Percentiles rank a stretch among this genome's conserved stretches.
Conservation (phyloP, 1,140 invertebrate species). For the Manduca sexta region DNA sequence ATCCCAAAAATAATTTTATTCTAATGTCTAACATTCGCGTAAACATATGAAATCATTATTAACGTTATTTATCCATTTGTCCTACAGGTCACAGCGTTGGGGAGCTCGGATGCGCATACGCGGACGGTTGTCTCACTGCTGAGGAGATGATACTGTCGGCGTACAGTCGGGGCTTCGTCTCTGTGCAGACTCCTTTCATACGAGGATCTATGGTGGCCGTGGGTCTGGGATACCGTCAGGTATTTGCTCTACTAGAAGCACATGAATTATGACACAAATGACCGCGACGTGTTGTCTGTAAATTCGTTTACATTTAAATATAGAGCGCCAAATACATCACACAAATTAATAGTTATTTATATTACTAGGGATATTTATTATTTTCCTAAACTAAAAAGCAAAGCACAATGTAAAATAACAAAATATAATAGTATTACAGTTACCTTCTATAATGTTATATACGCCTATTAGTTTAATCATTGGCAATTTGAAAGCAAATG, state of each 20-base stretch:
- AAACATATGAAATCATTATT: too few species aligned
- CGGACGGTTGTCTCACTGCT: not conserved
- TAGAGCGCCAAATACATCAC: not conserved
- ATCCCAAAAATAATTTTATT: too few species aligned
- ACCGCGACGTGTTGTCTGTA: not conserved
- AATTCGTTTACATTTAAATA: not conserved
- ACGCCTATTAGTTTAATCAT: too few species aligned
- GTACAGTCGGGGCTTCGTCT: conserved; percentile 2
- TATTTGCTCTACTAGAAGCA: too few species aligned
- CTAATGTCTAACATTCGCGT: too few species aligned
- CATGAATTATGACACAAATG: not conserved
- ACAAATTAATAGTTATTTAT: not conserved
- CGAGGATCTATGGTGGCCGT: conserved; percentile 2
- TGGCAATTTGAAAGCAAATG: too few species aligned
- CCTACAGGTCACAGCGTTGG: too few species aligned
- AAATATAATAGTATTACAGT: too few species aligned
- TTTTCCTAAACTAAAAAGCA: too few species aligned
- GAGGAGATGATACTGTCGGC: conserved; percentile 6
- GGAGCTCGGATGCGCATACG: not conserved
- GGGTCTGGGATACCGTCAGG: conserved; percentile 2
- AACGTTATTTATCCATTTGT: too few species aligned
- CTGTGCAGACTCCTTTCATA: not conserved
- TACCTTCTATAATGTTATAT: too few species aligned
- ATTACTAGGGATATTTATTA: not conserved
- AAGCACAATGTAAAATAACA: too few species aligned